These are phyloP conservation scores for Amazona vittata DNA, from an alignment of 2,113 vertebrate genomes.

Conservation along the genomic window DNA sequence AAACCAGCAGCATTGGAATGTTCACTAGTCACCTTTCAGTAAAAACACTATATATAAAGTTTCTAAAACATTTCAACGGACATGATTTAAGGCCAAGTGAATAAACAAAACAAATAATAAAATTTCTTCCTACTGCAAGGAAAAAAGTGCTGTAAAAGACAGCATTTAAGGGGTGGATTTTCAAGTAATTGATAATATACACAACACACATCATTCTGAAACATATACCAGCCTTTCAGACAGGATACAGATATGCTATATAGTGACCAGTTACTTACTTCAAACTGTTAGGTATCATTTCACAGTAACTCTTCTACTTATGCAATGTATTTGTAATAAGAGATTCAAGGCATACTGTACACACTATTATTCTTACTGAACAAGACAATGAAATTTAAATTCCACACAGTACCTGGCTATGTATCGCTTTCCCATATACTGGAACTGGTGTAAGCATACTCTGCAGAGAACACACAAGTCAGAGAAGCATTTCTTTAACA, in stretches of 20 bases:
- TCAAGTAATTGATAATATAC: not conserved
- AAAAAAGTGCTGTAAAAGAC: not conserved
- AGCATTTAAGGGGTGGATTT: not conserved
- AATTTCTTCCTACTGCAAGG: not conserved
- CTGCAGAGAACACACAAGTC: conserved; percentile 74
- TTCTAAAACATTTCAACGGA: not conserved
- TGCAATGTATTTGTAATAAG: not conserved
- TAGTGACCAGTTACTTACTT: not conserved
- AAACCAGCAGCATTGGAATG: rapidly evolving
- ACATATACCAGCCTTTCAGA: not conserved
- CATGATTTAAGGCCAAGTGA: not conserved
- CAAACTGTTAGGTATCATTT: not conserved
- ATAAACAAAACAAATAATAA: not conserved
- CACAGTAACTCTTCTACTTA: not conserved
- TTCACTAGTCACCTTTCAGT: not conserved
- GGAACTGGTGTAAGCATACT: conserved; percentile 97
- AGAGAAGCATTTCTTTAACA: not conserved
- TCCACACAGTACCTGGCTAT: conserved; percentile 93
- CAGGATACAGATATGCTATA: not conserved
- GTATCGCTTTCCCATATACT: conserved; percentile 97
- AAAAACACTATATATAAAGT: not conserved
- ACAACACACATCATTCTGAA: not conserved
- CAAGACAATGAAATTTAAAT: not conserved
- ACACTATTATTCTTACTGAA: not conserved
- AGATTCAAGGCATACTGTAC: not conserved